Evolutionary conservation across 1,140 invertebrate species (phyloP), one percentile per base, ranked within the genome.

Genomic region (Gryllus bimaculatus): DNA sequence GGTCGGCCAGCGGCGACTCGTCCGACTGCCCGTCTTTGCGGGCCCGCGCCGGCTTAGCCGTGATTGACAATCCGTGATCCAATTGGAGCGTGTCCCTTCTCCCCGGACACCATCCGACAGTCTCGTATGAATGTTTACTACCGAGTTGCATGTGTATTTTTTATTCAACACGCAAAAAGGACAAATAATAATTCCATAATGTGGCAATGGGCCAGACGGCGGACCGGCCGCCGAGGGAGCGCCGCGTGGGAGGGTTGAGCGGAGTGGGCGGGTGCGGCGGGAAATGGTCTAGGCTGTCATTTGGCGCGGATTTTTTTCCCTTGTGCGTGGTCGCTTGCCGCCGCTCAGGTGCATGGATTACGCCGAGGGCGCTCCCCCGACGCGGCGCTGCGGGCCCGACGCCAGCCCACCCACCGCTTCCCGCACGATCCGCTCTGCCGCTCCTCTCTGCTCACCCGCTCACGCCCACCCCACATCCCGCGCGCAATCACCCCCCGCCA

Each of bases 101-200:
- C 26, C 26, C 26, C 26, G 26, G 26, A 39, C 26, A 39, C 26
- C 26, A 39, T 39, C 26, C 26, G 26, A 39, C 26, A 39, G 10
- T 66, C 54, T 18, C 54, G 54, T 66, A 66, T 66, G 18, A 66
- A 66, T 18, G 54, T 10, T 66, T 66, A 66, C 54, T 18, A 10
- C 10, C 10, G 54, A 66, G 18, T 66, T 18, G 54, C 54, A 66
- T 18, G 10, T 18, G 54, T 66, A n/a, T 66, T 66, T 66, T 66
- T 66, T 39, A 10, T 18, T 18, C 54, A 18, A 18, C 26, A 39
- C 54, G 54, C 10, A 10, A 18, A 66, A 66, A 18, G 54, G 54
- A 66, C 54, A 66, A 66, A 66, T 66, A 66, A 66, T 66, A 66
- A 66, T 66, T 66, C 54, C 54, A 66, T 66, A 66, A 66, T 66